A percentile compares a stretch with the other conserved stretches of the same genome.
Evolutionary conservation across 2,797 vertebrate species (phyloP).

Genomic region (Monodelphis domestica): DNA sequence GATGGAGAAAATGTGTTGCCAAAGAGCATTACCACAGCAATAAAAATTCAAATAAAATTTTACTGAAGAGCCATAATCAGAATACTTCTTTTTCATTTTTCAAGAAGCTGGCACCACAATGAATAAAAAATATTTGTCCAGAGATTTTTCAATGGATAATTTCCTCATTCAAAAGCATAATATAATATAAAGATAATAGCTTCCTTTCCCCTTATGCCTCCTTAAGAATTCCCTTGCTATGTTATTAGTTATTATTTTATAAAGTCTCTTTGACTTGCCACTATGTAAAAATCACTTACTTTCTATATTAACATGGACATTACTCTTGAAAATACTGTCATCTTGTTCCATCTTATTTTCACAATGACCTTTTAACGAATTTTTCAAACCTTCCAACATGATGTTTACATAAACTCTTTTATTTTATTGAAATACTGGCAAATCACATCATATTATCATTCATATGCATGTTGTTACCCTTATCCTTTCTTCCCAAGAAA

Average conservation of each 20-base stretch:
- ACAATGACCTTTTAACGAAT: constrained; percentile 12
- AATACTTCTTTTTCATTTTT: constrained; percentile 12
- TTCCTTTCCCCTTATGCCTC: constrained; percentile 14
- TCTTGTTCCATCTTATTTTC: constrained; percentile 32
- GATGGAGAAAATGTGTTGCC: constrained; percentile 14
- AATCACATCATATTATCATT: neutral
- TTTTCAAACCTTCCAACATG: constrained; percentile 27
- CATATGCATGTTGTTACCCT: neutral
- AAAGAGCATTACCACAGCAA: constrained; percentile 16
- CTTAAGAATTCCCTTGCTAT: constrained; percentile 1
- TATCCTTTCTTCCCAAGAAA: constrained; percentile 45
- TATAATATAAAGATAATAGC: constrained; percentile 22
- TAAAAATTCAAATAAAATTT: constrained; percentile 30
- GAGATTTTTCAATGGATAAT: neutral
- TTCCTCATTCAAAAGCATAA: constrained; percentile 26
- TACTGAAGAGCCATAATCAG: neutral
- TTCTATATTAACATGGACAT: constrained; percentile 2
- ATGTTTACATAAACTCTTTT: constrained; percentile 5
- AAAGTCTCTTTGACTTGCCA: constrained; percentile 53
- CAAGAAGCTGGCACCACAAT: neutral
- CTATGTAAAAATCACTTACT: constrained; percentile 10
- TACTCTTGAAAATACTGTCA: constrained; percentile 37
- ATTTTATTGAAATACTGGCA: constrained; percentile 18
- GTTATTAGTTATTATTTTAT: constrained; percentile 29
- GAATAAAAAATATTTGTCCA: neutral